Percentiles rank a stretch among this genome's conserved stretches.
Conservation (phyloP, 2,888 invertebrate genomes). For the Syritta pipiens region DNA sequence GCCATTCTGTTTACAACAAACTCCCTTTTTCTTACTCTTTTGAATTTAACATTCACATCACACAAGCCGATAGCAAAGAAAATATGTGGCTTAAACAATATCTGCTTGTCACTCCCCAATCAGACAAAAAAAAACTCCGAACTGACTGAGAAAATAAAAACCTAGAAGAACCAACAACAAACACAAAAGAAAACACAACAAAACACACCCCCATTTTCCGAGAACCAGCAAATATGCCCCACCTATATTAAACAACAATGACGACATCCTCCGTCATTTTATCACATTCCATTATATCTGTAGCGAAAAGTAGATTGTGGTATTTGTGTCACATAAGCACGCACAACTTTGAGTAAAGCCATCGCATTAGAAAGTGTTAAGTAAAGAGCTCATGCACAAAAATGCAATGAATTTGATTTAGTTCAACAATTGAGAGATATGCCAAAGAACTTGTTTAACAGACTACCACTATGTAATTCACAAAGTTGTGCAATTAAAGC, state of each 20-base stretch:
- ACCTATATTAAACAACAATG: conserved; percentile 36
- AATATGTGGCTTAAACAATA: no score
- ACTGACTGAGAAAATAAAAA: conserved; percentile 3
- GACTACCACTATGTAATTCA: no score
- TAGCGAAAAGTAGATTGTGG: conserved; percentile 10
- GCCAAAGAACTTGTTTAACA: not conserved
- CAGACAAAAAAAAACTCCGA: no score
- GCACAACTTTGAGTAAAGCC: not conserved
- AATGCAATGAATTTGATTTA: not conserved
- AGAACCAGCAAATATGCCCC: no score
- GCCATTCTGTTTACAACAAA: no score
- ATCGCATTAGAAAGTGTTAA: conserved; percentile 8
- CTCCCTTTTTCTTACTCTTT: no score
- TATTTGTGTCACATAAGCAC: conserved; percentile 18
- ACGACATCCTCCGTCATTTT: conserved; percentile 33
- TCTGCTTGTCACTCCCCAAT: no score
- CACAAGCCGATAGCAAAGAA: no score
- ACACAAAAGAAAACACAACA: conserved; percentile 35
- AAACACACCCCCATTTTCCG: conserved; percentile 9
- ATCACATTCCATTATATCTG: conserved; percentile 13
- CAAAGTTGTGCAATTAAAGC: no score
- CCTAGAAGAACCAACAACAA: no score
- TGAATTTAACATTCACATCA: no score
- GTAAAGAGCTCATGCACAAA: not conserved
- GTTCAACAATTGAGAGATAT: not conserved